These are phyloP conservation scores for Geranospiza caerulescens DNA, from an alignment of 2,797 vertebrate genomes.

Conservation along the genomic window DNA sequence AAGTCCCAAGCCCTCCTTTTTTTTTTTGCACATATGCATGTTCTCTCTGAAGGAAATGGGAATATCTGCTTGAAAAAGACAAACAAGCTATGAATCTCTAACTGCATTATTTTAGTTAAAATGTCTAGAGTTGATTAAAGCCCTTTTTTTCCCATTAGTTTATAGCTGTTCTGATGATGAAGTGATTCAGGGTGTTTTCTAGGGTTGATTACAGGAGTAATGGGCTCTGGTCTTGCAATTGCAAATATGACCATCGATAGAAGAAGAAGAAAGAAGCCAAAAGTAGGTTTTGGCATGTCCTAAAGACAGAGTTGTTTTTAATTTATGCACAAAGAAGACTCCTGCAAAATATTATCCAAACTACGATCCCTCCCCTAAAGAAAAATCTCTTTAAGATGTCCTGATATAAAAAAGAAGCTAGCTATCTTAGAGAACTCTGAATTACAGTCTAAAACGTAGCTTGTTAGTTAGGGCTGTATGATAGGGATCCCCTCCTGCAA, in stretches of 20 bases:
- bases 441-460: not conserved
- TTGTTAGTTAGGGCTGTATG: not conserved
- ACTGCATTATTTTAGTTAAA: not conserved
- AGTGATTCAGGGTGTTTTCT: not conserved
- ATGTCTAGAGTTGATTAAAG: not conserved
- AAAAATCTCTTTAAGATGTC: not conserved
- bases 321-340: not conserved
- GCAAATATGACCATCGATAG: not conserved
- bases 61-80: not conserved
- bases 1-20: not conserved
- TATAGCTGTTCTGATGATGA: not conserved
- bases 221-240: not conserved
- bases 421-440: not conserved
- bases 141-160: not conserved
- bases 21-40: not conserved
- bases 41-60: not conserved
- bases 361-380: not conserved
- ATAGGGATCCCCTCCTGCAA: not conserved
- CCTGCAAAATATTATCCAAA: not conserved
- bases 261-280: not conserved
- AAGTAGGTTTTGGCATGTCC: not conserved
- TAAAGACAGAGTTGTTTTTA: not conserved
- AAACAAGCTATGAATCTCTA: not conserved
- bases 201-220: not conserved
- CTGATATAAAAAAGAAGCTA: not conserved